phyloP scores from a whole-genome alignment of 2,888 invertebrate genomes.

The Lasius platythorax region DNA sequence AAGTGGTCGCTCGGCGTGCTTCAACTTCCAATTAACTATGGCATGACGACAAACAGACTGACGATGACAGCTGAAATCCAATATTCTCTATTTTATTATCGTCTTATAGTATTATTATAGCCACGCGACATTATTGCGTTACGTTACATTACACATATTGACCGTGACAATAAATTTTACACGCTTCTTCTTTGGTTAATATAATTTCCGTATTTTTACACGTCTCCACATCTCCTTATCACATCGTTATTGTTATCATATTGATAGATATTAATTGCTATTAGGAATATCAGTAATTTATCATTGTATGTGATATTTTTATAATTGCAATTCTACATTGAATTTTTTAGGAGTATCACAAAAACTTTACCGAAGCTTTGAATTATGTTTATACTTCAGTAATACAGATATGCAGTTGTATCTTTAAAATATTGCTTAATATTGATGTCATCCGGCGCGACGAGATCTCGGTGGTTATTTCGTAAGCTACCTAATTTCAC shows the following conservation, averaged over 20 bases:
- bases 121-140: background rate
- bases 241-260: background rate
- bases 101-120: background rate
- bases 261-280: background rate
- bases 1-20: constrained; percentile 56
- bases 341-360: background rate
- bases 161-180: background rate
- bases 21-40: constrained; percentile 62
- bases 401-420: background rate
- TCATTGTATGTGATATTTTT: background rate
- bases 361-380: background rate
- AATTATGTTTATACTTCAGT: background rate
- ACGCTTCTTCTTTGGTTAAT: background rate
- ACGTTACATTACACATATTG: background rate
- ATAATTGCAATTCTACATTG: background rate
- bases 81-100: constrained; percentile 29
- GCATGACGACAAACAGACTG: constrained; percentile 50
- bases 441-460: background rate
- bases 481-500: constrained; percentile 17
- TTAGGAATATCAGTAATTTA: background rate
- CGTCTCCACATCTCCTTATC: background rate
- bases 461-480: background rate
- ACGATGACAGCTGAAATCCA: constrained; percentile 31
- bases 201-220: background rate
- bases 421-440: background rate